These are phyloP conservation scores for Leucania comma DNA, from an alignment of 2,888 invertebrate species.

Conservation along the genomic window DNA sequence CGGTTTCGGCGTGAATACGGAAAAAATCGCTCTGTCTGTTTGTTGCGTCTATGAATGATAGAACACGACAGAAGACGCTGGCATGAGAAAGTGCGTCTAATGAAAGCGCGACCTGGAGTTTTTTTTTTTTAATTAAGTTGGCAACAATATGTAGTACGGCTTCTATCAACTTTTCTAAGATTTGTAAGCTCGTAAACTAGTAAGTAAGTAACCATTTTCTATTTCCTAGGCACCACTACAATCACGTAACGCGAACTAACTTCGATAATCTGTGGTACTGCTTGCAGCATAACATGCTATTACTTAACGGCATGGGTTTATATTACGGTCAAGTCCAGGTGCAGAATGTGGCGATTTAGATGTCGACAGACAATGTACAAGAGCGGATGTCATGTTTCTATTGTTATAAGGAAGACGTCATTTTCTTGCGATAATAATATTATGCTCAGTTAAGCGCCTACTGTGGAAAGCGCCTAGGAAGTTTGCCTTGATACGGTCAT, in stretches of 20 bases:
- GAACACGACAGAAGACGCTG: neutral
- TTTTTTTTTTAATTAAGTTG: too few species aligned
- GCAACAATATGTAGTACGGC: too few species aligned
- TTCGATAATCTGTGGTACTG: slow-evolving; percentile 32
- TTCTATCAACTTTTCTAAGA: neutral
- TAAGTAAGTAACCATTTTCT: slow-evolving; percentile 9
- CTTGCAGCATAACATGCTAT: slow-evolving; percentile 19
- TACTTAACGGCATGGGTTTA: slow-evolving; percentile 5
- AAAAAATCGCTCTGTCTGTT: too few species aligned
- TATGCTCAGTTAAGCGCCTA: too few species aligned
- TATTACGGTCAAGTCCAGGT: slow-evolving; percentile 31
- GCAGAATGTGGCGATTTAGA: neutral
- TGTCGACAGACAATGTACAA: neutral
- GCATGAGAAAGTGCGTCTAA: too few species aligned
- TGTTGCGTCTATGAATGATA: too few species aligned
- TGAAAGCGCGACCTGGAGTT: too few species aligned
- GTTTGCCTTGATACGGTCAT: too few species aligned
- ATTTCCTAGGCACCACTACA: slow-evolving; percentile 10
- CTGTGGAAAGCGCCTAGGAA: too few species aligned
- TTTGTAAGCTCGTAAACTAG: slow-evolving; percentile 2
- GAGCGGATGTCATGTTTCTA: neutral
- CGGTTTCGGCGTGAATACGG: neutral
- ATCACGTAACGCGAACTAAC: slow-evolving; percentile 24
- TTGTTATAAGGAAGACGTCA: neutral
- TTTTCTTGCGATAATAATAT: neutral